Conservation (phyloP, 1,140 invertebrate genomes). For the Halesus radiatus region DNA sequence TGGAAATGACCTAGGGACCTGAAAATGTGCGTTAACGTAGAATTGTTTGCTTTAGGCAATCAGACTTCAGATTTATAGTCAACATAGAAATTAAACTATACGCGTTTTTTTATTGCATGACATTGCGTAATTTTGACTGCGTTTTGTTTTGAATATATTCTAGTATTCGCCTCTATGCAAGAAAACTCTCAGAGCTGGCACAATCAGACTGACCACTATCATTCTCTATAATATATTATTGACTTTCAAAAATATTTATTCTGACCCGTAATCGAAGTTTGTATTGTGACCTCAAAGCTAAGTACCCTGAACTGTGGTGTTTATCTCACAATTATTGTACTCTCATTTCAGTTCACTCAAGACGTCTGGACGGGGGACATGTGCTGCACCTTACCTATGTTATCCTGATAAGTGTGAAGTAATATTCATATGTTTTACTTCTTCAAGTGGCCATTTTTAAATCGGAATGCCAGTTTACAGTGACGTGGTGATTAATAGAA, state of each 20-base stretch:
- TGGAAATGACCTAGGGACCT: too few relatives aligned
- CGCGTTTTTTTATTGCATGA: too few relatives aligned
- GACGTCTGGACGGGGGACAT: slow-evolving; percentile 13
- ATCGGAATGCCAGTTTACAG: not conserved
- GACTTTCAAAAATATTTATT: slow-evolving; percentile 47
- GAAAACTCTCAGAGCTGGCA: not conserved
- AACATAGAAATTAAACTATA: too few relatives aligned
- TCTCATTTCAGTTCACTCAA: slow-evolving; percentile 27
- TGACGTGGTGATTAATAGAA: not conserved
- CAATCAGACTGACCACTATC: slow-evolving; percentile 4
- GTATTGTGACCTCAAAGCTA: slow-evolving; percentile 38
- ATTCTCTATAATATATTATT: slow-evolving; percentile 15
- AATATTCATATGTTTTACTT: not conserved
- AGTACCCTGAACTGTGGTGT: slow-evolving; percentile 6
- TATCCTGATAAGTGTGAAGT: slow-evolving; percentile 11
- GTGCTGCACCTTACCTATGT: not conserved
- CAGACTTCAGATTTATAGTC: too few relatives aligned
- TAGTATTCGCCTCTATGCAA: not conserved
- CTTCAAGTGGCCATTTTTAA: not conserved
- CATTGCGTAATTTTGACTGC: too few relatives aligned
- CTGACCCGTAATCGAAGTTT: slow-evolving; percentile 35
- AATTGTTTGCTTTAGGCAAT: too few relatives aligned
- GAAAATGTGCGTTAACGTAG: too few relatives aligned
- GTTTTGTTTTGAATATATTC: too few relatives aligned
- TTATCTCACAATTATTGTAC: slow-evolving; percentile 38